Base-by-base conservation (phyloP, 1,140 invertebrate genomes). In the Cydia splendana region DNA sequence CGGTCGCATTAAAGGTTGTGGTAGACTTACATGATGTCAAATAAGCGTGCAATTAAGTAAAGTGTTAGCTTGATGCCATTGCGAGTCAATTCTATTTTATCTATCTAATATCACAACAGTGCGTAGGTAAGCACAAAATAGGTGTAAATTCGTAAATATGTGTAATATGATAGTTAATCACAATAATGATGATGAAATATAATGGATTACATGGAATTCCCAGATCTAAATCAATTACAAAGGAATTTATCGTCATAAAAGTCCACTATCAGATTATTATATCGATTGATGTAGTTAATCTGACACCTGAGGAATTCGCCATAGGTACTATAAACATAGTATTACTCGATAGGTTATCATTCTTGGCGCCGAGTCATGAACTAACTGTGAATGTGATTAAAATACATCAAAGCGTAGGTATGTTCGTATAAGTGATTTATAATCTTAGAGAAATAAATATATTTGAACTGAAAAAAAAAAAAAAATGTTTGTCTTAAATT, bases 371-470 rank as follows among this genome's bases (percentile, higher is more conserved):
- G 57, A 20, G 18, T 62, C 57, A 62, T 20, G 2, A 24, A 62
- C 57, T 62, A 18, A 71, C 34, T 20, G 34, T 71, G 4, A 69
- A 71, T 10, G 15, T 71, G 67, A 71, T 71, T 45, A 71, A 71
- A 71, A 71, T 71, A 38, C 5, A 34, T 71, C 67, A n/a, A 42
- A 38, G 67, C 4, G n/a, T 53, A n/a, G n/a, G n/a, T n/a, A n/a
- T n/a, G n/a, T n/a, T n/a, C n/a, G n/a, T n/a, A n/a, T n/a, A n/a
- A n/a, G n/a, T n/a, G n/a, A n/a, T n/a, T n/a, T n/a, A n/a, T n/a
- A n/a, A n/a, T n/a, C n/a, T n/a, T n/a, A n/a, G n/a, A n/a, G n/a
- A n/a, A n/a, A n/a, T n/a, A n/a, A n/a, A n/a, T n/a, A n/a, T n/a
- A n/a, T n/a, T n/a, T n/a, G n/a, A n/a, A n/a, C n/a, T n/a, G n/a